Percentiles rank a stretch among this genome's conserved stretches.
Evolutionary conservation across 2,113 vertebrate species (phyloP).

Genomic region (Apus apus): DNA sequence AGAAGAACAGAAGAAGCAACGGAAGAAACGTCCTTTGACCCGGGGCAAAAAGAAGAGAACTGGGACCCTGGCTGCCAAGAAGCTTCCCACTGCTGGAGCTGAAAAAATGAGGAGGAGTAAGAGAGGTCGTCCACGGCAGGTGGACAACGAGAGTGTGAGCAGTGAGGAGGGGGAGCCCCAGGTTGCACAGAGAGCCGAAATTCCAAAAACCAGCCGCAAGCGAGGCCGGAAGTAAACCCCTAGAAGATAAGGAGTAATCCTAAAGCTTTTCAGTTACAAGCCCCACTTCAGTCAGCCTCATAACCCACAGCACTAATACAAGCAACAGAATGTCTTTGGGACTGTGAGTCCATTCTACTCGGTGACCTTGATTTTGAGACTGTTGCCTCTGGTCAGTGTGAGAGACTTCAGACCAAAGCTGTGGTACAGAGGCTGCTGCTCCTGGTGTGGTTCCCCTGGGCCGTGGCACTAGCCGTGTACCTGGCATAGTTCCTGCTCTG

Average conservation of each 20-base stretch:
- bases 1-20: slow-evolving; percentile 72
- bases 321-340: background rate
- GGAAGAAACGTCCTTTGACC: slow-evolving; percentile 58
- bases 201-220: slow-evolving; percentile 12
- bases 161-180: slow-evolving; percentile 26
- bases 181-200: background rate
- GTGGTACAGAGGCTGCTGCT: background rate
- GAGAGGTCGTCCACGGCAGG: background rate
- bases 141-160: background rate
- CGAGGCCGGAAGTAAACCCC: slow-evolving; percentile 23
- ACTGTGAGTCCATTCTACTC: background rate
- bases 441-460: background rate
- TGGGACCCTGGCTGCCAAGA: slow-evolving; percentile 39
- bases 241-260: background rate
- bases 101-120: slow-evolving; percentile 45
- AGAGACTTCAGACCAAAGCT: background rate
- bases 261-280: slow-evolving; percentile 15
- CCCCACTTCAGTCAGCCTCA: background rate
- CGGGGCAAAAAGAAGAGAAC: slow-evolving; percentile 49
- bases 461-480: background rate
- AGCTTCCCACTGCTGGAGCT: slow-evolving; percentile 4
- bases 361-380: background rate
- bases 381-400: background rate
- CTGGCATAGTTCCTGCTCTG: background rate
- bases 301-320: background rate